Conservation (phyloP, 2,113 vertebrate genomes). For the Acanthochromis polyacanthus region DNA sequence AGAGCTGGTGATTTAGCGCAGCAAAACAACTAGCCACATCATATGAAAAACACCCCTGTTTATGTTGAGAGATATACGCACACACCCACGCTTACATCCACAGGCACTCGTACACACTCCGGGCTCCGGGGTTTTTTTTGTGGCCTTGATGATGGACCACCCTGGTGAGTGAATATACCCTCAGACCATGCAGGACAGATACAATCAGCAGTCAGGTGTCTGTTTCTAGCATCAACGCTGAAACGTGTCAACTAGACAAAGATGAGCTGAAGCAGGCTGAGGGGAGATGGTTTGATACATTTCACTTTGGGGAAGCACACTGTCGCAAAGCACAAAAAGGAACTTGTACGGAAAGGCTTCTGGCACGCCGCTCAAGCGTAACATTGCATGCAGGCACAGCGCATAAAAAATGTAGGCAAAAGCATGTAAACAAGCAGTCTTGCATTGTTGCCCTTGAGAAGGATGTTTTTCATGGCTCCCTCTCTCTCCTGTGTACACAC, state of each 20-base stretch:
- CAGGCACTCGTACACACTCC: slow-evolving; percentile 45
- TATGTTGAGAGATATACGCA: slow-evolving; percentile 31
- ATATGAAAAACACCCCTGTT: slow-evolving; percentile 56
- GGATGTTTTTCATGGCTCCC: slow-evolving; percentile 36
- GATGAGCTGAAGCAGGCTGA: slow-evolving; percentile 7
- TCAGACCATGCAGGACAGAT: slow-evolving; percentile 43
- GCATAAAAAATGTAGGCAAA: slow-evolving; percentile 20
- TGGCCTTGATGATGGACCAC: slow-evolving; percentile 65
- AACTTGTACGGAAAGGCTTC: slow-evolving; percentile 16
- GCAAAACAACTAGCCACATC: slow-evolving; percentile 77
- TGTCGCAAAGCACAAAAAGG: slow-evolving; percentile 2
- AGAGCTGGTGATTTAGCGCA: slow-evolving; percentile 70
- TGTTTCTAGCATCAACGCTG: slow-evolving; percentile 36
- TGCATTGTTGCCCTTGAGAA: slow-evolving; percentile 25
- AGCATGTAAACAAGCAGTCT: slow-evolving; percentile 35
- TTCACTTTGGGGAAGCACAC: slow-evolving; percentile 28
- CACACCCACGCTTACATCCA: slow-evolving; percentile 26
- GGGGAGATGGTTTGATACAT: slow-evolving; percentile 41
- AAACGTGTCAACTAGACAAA: slow-evolving; percentile 64
- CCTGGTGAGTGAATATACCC: slow-evolving; percentile 67
- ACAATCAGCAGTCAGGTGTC: slow-evolving; percentile 62
- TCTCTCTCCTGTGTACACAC: slow-evolving; percentile 16
- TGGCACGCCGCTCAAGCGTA: slow-evolving; percentile 28
- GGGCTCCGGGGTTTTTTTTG: slow-evolving; percentile 47
- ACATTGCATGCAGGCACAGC: slow-evolving; percentile 35